Conservation (phyloP, 2,113 vertebrate genomes). For the Dromaius novaehollandiae region DNA sequence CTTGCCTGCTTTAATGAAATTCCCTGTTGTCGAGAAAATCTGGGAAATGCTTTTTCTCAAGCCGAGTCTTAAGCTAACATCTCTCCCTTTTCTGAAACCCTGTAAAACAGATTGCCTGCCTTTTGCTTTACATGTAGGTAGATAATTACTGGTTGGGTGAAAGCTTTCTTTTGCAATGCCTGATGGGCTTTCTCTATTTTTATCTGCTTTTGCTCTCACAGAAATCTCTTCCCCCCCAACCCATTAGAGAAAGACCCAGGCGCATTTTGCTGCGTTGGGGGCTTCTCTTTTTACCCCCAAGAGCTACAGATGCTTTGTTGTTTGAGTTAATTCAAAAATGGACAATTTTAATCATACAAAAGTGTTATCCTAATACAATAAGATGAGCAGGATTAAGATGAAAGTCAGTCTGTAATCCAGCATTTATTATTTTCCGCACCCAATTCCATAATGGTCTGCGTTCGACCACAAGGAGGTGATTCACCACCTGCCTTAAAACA, state of each 20-base stretch:
- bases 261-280: background rate
- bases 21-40: background rate
- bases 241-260: background rate
- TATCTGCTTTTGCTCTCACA: background rate
- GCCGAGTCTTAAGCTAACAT: background rate
- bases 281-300: background rate
- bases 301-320: conserved; percentile 30
- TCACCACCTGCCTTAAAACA: background rate
- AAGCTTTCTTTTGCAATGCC: background rate
- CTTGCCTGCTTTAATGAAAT: background rate
- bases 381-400: conserved; percentile 51
- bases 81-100: background rate
- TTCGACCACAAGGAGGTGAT: background rate
- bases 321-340: conserved; percentile 52
- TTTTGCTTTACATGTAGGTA: background rate
- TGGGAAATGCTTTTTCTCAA: background rate
- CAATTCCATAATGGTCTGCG: background rate
- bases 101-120: background rate
- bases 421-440: conserved; percentile 44
- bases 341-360: conserved; percentile 53
- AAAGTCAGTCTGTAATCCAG: conserved; percentile 56
- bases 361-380: conserved; percentile 39
- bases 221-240: background rate
- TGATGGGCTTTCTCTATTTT: background rate
- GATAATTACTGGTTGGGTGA: background rate